phyloP scores from a whole-genome alignment of 1,140 invertebrate genomes.

The Hirudo medicinalis region DNA sequence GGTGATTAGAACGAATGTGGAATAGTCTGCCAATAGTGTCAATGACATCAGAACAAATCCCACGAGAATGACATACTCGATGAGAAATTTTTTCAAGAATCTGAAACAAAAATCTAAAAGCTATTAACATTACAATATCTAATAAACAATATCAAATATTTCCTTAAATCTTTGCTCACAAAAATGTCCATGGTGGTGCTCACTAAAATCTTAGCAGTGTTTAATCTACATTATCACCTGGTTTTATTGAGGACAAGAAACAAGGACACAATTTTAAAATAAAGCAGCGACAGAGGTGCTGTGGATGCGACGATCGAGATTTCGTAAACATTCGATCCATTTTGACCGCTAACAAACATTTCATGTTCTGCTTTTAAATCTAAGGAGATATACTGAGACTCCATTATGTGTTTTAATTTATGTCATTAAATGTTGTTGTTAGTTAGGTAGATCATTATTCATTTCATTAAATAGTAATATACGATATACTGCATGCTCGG shows the following conservation, averaged over 20 bases:
- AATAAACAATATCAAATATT: too few species aligned
- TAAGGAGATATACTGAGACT: neutral
- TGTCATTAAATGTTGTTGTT: too few species aligned
- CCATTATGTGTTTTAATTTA: too few species aligned
- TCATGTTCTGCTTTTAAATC: slow-evolving; percentile 32
- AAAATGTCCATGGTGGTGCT: too few species aligned
- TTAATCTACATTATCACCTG: neutral
- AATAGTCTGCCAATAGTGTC: neutral
- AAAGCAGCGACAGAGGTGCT: slow-evolving; percentile 21
- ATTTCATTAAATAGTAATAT: too few species aligned
- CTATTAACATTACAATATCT: too few species aligned
- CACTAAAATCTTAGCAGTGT: too few species aligned
- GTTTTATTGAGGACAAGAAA: neutral
- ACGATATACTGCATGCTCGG: too few species aligned
- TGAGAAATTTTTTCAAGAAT: too few species aligned
- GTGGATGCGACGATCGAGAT: slow-evolving; percentile 14
- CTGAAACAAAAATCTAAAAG: too few species aligned
- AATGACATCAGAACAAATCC: slow-evolving; percentile 16
- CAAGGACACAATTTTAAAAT: slow-evolving; percentile 9
- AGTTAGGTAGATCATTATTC: too few species aligned
- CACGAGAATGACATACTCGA: neutral
- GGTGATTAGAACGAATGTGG: neutral
- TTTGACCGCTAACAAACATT: slow-evolving; percentile 29
- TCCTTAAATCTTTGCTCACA: too few species aligned
- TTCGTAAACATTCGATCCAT: slow-evolving; percentile 16